Base-by-base conservation (phyloP, 2,888 invertebrate species). In the Thereva unica region DNA sequence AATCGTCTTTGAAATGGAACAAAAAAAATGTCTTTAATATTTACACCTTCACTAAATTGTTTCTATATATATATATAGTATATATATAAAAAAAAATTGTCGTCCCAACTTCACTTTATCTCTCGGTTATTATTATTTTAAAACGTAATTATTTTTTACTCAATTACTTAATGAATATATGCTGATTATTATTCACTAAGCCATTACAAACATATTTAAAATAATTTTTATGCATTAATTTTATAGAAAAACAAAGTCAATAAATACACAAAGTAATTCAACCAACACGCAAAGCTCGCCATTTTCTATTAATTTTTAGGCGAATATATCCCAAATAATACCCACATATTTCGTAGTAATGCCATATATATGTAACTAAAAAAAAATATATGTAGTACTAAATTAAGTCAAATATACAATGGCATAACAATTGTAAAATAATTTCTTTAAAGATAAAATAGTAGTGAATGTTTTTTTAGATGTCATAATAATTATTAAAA, bases 241-340 rank as follows among this genome's bases (percentile, higher is more conserved):
- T 65, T 47, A 56, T 41, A 65, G 56, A 66, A 65, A 69, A 69
- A 67, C 56, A 65, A 69, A 69, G 65, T 67, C 65, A 64, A 65
- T 67, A 67, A 69, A 67, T 56, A 67, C 63, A 69, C 67, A 69
- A 69, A 68, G 69, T 57, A 71, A 71, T 68, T 64, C 66, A 68
- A 68, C 68, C 69, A 69, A 68, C 71, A 71, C 68, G 69, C 68
- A 69, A 69, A 71, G 71, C 67, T 69, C 71, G 71, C 71, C 71
- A 71, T 71, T 71, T 71, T 71, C 71, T 71, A 67, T 70, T 65
- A 57, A 59, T 59, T 50, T 61, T 50, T 61, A 50, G 61, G 61
- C 50, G 40, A 61, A 61, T 50, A 61, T 50, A 50, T 61, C 50
- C 41, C 23, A 23, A 61, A 50, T 59, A 50, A 40, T 61, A 50